phyloP scores from a whole-genome alignment of 2,888 invertebrate species.

The Morpho deidamia region DNA sequence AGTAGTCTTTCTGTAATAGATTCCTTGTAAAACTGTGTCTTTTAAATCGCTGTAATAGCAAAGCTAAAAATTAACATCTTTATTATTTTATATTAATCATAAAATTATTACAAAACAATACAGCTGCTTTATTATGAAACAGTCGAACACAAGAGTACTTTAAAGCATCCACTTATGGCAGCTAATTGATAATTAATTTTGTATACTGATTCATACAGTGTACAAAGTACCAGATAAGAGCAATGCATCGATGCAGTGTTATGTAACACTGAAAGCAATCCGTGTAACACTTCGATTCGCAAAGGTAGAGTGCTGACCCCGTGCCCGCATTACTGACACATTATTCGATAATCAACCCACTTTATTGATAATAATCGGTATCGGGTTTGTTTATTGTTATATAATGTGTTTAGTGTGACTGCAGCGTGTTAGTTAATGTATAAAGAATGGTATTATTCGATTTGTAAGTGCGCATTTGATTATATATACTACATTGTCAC shows the following conservation, averaged over 20 bases:
- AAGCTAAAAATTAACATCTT: too few relatives aligned
- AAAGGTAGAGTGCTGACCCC: slow-evolving; percentile 26
- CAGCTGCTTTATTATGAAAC: not conserved
- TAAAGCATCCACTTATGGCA: not conserved
- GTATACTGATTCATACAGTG: not conserved
- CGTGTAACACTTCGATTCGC: slow-evolving; percentile 62
- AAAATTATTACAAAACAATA: slow-evolving; percentile 2
- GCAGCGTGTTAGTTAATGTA: not conserved
- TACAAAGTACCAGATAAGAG: slow-evolving; percentile 7
- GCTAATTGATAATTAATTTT: not conserved
- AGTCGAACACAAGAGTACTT: not conserved
- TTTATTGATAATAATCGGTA: slow-evolving; percentile 17
- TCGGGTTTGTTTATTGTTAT: slow-evolving; percentile 18
- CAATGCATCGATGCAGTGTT: slow-evolving; percentile 39
- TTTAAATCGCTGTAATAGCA: too few relatives aligned
- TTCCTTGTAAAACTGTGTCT: too few relatives aligned
- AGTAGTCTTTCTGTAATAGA: too few relatives aligned
- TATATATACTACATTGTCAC: too few relatives aligned
- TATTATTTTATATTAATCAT: too few relatives aligned
- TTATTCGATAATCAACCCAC: slow-evolving; percentile 28
- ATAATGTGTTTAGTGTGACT: slow-evolving; percentile 10
- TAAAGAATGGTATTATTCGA: too few relatives aligned
- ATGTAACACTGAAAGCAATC: slow-evolving; percentile 53
- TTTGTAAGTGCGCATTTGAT: too few relatives aligned
- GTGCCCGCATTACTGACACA: slow-evolving; percentile 37